A percentile compares a stretch with the other conserved stretches of the same genome.
phyloP scores from a whole-genome alignment of 2,797 vertebrate genomes.

The Lutjanus argentimaculatus region DNA sequence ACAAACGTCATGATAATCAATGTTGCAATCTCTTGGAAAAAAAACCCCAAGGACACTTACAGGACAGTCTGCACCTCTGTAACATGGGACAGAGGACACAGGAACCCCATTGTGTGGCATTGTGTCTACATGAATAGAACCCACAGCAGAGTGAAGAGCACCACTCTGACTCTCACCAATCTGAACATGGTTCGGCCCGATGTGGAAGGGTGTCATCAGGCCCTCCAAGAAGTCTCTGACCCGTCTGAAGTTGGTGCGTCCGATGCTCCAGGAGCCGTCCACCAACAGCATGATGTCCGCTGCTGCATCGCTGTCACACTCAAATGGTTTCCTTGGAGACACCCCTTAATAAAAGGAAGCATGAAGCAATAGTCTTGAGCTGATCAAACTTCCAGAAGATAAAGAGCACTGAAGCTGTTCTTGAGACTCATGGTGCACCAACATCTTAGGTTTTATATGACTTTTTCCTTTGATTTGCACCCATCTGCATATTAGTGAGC shows the following conservation, averaged over 20 bases:
- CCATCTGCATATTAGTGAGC: not conserved
- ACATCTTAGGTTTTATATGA: not conserved
- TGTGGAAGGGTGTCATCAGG: constrained; percentile 89
- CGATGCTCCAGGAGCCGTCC: constrained; percentile 97
- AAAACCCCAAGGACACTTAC: no score
- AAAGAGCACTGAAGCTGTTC: not conserved
- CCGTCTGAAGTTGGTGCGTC: constrained; percentile 93
- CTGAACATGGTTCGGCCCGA: constrained; percentile 89
- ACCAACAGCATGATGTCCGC: constrained; percentile 91
- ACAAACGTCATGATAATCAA: not conserved
- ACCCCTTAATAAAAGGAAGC: constrained; percentile 47
- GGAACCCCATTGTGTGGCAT: not conserved
- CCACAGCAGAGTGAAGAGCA: not conserved
- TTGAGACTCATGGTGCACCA: not conserved
- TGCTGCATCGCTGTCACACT: constrained; percentile 82
- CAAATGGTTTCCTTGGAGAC: constrained; percentile 83
- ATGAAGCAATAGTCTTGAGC: not conserved
- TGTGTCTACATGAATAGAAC: not conserved
- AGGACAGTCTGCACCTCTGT: not conserved
- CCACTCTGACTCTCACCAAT: constrained; percentile 86
- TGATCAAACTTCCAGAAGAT: no score
- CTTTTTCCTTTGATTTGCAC: constrained; percentile 6
- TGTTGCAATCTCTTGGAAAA: not conserved
- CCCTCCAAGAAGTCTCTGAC: constrained; percentile 93
- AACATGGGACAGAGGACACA: not conserved